Evolutionary conservation across 2,797 vertebrate species (phyloP).

Genomic region (Tragopan temminckii): DNA sequence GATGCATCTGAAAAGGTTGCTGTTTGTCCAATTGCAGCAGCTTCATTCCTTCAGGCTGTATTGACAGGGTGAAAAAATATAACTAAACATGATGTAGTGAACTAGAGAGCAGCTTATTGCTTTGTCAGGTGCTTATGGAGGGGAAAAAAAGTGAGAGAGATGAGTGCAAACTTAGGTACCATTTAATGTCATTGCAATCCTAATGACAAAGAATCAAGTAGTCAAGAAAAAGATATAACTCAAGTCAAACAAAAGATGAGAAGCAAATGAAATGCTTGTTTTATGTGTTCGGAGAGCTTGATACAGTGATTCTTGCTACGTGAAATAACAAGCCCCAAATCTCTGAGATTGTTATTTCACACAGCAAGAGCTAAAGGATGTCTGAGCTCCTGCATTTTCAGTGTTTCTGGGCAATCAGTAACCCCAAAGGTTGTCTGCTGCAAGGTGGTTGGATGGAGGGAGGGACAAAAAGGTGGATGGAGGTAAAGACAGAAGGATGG

Average conservation of each 20-base stretch:
- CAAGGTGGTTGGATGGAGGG: not conserved
- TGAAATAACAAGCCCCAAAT: not conserved
- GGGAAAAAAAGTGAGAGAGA: not conserved
- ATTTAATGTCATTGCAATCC: not conserved
- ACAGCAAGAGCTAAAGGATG: not conserved
- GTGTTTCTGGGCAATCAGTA: not conserved
- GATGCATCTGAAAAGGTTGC: not conserved
- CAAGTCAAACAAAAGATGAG: not conserved
- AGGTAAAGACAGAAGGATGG: not conserved
- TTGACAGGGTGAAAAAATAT: not conserved
- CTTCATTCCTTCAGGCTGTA: not conserved
- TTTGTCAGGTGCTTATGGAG: not conserved
- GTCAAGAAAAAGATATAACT: not conserved
- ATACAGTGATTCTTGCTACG: not conserved
- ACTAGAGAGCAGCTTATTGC: not conserved
- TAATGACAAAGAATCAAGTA: not conserved
- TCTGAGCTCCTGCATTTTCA: not conserved
- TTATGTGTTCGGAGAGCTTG: not conserved
- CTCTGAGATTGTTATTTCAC: not conserved
- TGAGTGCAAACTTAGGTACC: not conserved
- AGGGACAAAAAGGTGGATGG: not conserved
- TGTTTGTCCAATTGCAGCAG: not conserved
- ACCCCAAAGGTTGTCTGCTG: fast-evolving
- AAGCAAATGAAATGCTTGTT: not conserved
- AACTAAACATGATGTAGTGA: not conserved